Percentiles rank a stretch among this genome's conserved stretches.
Evolutionary conservation across 2,113 vertebrate species (phyloP).

Genomic region (Sterrhoptilus dennistouni): DNA sequence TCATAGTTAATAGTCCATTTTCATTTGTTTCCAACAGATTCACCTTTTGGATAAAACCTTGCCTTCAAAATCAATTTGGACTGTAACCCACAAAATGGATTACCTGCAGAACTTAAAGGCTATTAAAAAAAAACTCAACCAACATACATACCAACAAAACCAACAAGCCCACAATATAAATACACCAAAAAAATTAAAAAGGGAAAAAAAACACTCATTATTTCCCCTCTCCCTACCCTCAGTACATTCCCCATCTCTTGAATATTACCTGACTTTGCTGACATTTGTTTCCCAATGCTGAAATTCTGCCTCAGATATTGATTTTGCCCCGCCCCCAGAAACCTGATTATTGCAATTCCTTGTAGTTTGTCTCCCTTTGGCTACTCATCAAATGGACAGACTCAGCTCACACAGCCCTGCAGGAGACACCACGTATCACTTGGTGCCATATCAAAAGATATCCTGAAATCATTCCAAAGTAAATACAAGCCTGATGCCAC

Average conservation of each 20-base stretch:
- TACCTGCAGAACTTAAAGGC: background rate
- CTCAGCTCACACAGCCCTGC: background rate
- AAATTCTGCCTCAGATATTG: constrained; percentile 38
- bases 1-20: background rate
- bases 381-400: constrained; percentile 29
- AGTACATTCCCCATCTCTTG: background rate
- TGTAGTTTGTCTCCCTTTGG: constrained; percentile 19
- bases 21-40: background rate
- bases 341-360: constrained; percentile 46
- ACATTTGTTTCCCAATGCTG: constrained; percentile 34
- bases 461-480: background rate
- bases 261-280: background rate
- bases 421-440: background rate
- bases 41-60: background rate
- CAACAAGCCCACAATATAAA: background rate
- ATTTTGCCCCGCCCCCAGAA: background rate
- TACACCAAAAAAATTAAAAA: background rate
- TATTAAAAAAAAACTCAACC: background rate
- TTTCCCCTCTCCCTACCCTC: too few relatives aligned
- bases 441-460: background rate
- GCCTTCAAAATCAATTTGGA: background rate
- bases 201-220: fast-evolving
- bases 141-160: background rate
- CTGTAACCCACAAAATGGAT: background rate
- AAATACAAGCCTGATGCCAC: background rate